These are phyloP conservation scores for Drosophila nr. medialis DNA, from an alignment of 2,888 invertebrate species.

Conservation along the genomic window DNA sequence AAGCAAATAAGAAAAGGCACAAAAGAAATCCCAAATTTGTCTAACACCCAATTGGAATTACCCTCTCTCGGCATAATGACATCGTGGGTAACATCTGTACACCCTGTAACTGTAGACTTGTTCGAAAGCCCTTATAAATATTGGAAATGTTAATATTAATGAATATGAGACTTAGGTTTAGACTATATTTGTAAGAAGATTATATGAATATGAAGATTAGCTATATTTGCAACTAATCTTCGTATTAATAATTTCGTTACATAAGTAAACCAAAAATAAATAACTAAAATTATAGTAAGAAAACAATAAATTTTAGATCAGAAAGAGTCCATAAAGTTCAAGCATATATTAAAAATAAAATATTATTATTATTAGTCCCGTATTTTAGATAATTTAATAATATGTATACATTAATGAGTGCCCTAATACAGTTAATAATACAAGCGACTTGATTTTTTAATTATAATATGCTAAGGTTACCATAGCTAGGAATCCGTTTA, in stretches of 20 bases:
- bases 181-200: neutral
- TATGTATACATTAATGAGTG: neutral
- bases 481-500: neutral
- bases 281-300: fast-evolving
- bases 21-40: constrained; percentile 15
- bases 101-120: neutral
- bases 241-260: neutral
- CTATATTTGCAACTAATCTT: neutral
- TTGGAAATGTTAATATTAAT: neutral
- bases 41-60: neutral
- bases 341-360: neutral
- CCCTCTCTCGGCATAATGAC: neutral
- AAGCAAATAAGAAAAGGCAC: constrained; percentile 2
- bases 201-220: no score
- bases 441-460: no score
- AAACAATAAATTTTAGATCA: no score
- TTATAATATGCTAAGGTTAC: neutral
- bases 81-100: neutral
- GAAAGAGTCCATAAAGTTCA: neutral
- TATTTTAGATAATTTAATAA: neutral
- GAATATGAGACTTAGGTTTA: neutral
- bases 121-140: neutral
- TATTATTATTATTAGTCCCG: neutral
- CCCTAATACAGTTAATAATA: neutral
- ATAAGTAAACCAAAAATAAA: neutral